phyloP scores from a whole-genome alignment of 1,140 invertebrate genomes.

The Hylaeus volcanicus region DNA sequence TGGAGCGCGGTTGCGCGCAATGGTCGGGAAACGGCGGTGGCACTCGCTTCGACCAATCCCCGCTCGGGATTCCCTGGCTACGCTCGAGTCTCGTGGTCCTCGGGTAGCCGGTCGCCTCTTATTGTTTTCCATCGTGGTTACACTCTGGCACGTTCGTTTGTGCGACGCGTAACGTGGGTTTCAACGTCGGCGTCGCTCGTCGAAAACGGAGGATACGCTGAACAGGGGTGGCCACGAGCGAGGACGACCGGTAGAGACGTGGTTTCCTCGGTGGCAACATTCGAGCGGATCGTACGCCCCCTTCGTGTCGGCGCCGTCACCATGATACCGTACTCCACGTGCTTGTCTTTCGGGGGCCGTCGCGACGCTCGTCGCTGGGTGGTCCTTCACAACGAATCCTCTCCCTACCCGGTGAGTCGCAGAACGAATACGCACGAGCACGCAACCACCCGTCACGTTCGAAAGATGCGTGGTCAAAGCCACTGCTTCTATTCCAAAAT shows the following conservation, averaged over 20 bases:
- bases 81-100: slow-evolving; percentile 47
- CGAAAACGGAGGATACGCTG: background rate
- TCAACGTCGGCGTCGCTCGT: slow-evolving; percentile 3
- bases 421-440: slow-evolving; percentile 48
- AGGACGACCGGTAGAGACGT: slow-evolving; percentile 12
- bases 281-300: slow-evolving; percentile 35
- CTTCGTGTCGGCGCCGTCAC: slow-evolving; percentile 43
- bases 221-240: background rate
- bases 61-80: slow-evolving; percentile 29
- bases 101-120: slow-evolving; percentile 47
- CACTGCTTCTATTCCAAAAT: background rate
- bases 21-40: slow-evolving; percentile 21
- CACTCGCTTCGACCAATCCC: slow-evolving; percentile 43
- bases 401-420: slow-evolving; percentile 61
- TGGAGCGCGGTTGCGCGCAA: slow-evolving; percentile 45
- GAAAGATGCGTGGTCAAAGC: slow-evolving; percentile 8
- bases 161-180: slow-evolving; percentile 20
- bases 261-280: slow-evolving; percentile 5
- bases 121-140: slow-evolving; percentile 49
- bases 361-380: slow-evolving; percentile 64
- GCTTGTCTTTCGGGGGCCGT: slow-evolving; percentile 61
- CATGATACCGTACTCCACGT: slow-evolving; percentile 71
- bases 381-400: slow-evolving; percentile 54
- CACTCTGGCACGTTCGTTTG: slow-evolving; percentile 13
- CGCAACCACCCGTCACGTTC: slow-evolving; percentile 25